Percentiles rank a stretch among this genome's conserved stretches.
Evolutionary conservation across 2,113 vertebrate species (phyloP).

Genomic region (Nannospalax galili): DNA sequence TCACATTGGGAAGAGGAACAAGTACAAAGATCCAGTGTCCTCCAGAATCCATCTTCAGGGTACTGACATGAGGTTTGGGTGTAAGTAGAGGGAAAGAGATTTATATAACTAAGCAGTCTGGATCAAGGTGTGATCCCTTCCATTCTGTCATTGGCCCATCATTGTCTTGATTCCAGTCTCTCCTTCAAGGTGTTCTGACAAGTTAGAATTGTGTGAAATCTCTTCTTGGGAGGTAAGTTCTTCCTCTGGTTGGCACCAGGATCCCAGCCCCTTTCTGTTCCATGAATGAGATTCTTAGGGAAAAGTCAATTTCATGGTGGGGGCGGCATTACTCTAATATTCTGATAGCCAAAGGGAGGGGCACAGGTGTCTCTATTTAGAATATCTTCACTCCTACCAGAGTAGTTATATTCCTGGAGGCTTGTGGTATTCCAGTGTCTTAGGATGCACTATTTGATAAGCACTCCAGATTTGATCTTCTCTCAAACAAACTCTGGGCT

Average conservation of each 20-base stretch:
- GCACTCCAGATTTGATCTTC: rapidly evolving
- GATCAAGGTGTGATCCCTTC: background rate
- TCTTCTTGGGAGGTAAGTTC: background rate
- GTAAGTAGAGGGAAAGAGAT: background rate
- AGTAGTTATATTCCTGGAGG: background rate
- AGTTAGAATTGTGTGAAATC: background rate
- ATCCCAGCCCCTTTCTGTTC: too few relatives aligned
- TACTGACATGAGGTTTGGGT: background rate
- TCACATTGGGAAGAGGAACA: background rate
- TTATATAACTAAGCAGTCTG: too few relatives aligned
- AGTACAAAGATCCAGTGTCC: background rate
- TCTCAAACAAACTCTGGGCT: background rate
- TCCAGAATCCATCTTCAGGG: background rate
- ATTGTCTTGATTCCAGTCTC: background rate
- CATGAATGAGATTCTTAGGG: background rate
- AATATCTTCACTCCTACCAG: background rate
- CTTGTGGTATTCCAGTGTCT: background rate
- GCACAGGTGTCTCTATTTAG: background rate
- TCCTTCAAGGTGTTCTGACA: background rate
- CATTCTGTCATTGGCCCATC: background rate
- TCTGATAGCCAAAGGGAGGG: background rate
- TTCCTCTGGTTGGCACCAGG: too few relatives aligned
- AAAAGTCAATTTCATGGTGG: background rate
- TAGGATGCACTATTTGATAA: background rate
- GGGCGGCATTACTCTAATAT: background rate